Evolutionary conservation across 2,113 vertebrate species (phyloP).

Genomic region (Chrysemys picta): DNA sequence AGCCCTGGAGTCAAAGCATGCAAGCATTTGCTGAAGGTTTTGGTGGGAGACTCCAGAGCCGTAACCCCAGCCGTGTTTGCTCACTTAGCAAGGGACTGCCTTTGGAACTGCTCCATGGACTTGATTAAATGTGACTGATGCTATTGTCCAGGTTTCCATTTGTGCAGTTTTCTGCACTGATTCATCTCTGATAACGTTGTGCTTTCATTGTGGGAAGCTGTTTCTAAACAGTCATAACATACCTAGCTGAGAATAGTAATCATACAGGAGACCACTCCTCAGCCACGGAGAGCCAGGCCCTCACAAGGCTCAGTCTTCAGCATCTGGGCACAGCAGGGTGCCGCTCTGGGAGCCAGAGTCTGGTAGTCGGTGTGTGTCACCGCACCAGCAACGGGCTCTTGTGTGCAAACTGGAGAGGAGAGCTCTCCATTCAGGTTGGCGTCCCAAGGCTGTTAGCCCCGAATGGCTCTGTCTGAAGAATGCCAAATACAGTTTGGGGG

Average conservation of each 20-base stretch:
- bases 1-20: not conserved
- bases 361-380: too few species aligned
- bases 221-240: not conserved
- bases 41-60: not conserved
- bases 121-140: not conserved
- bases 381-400: too few species aligned
- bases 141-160: not conserved
- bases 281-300: too few species aligned
- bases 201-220: not conserved
- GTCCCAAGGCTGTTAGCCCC: too few species aligned
- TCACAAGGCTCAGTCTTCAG: too few species aligned
- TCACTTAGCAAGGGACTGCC: not conserved
- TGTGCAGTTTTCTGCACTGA: not conserved
- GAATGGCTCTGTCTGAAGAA: too few species aligned
- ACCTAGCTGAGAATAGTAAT: not conserved
- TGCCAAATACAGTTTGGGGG: too few species aligned
- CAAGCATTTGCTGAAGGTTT: not conserved
- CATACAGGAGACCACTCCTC: not conserved
- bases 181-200: not conserved
- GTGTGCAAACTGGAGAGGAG: too few species aligned
- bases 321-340: too few species aligned
- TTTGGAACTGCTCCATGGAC: not conserved
- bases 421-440: too few species aligned
- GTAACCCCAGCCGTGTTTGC: not conserved
- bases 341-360: too few species aligned